Evolutionary conservation across 2,797 vertebrate genomes (phyloP).

Genomic region (Bradypus variegatus): DNA sequence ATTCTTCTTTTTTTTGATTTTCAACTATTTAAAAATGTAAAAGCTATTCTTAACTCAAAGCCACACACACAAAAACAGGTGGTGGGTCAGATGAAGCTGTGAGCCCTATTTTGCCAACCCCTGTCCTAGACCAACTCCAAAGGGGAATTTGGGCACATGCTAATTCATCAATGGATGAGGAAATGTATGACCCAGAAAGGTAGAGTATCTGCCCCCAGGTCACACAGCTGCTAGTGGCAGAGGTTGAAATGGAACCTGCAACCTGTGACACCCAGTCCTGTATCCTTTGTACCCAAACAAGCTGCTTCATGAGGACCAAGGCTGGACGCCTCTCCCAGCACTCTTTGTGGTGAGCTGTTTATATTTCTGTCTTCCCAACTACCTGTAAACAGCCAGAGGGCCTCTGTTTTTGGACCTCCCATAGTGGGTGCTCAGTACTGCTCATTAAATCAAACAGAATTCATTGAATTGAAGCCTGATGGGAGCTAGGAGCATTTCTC

Average conservation of each 20-base stretch:
- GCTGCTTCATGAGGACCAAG: background rate
- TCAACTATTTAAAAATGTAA: background rate
- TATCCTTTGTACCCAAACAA: background rate
- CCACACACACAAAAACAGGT: background rate
- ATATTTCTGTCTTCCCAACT: background rate
- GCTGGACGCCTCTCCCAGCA: background rate
- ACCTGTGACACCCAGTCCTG: background rate
- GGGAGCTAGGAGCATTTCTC: background rate
- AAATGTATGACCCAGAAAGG: background rate
- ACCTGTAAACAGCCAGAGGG: background rate
- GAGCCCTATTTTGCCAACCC: background rate
- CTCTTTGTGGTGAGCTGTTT: background rate
- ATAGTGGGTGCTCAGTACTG: too few species aligned
- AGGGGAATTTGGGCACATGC: background rate
- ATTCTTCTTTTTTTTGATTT: background rate
- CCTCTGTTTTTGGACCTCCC: background rate
- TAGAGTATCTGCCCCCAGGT: background rate
- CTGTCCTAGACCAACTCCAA: background rate
- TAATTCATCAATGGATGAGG: background rate
- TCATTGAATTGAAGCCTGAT: accelerated
- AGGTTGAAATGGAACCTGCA: background rate
- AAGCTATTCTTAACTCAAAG: background rate
- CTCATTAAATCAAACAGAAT: background rate
- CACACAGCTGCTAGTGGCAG: background rate
- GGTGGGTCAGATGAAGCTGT: background rate